Evolutionary conservation across 2,888 invertebrate species (phyloP), one percentile per base, ranked within the genome.

Genomic region (Stegana nigrithorax): DNA sequence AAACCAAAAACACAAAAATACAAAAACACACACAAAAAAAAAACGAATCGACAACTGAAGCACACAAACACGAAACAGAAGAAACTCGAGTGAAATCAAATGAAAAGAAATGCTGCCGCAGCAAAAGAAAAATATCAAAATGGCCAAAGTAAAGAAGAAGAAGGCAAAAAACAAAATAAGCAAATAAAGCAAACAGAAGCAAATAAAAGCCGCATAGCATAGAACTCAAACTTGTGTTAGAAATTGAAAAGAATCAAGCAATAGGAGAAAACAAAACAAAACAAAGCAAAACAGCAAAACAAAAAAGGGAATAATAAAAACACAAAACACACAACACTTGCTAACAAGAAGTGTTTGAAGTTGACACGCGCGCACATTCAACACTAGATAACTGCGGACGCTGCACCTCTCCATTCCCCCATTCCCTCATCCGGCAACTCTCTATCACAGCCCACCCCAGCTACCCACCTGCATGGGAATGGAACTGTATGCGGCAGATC

Each of bases 261-360:
- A 36, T 56, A 53, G 55, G 51, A 19, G 23, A 29, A 29, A 10
- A 36, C 14, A 45, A 47, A 59, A 39, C 19, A 73, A 73, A 69
- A 62, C 63, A 68, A 67, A 62, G 65, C 10, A 32, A 55, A 19
- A 36, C 25, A 21, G 25, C 12, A 50, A 10, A 51, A 75, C 71
- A 69, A 64, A 68, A 66, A 67, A 62, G 64, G 7, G 14, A 55
- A 12, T 42, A 50, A 36, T 25, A 67, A 67, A 67, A 65, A 45
- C 62, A 23, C 59, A 39, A 67, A 59, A 58, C 51, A 65, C 65
- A 71, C 14, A 59, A 69, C 71, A 75, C 66, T 75, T 73, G 69
- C 71, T 68, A 71, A 73, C 73, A 75, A 66, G 66, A 73, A 77
- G 73, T 71, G 67, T 73, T 75, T 68, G 69, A 67, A 67, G 59